Base-by-base conservation (phyloP, 1,140 invertebrate genomes). In the Brachionus rotundiformis region DNA sequence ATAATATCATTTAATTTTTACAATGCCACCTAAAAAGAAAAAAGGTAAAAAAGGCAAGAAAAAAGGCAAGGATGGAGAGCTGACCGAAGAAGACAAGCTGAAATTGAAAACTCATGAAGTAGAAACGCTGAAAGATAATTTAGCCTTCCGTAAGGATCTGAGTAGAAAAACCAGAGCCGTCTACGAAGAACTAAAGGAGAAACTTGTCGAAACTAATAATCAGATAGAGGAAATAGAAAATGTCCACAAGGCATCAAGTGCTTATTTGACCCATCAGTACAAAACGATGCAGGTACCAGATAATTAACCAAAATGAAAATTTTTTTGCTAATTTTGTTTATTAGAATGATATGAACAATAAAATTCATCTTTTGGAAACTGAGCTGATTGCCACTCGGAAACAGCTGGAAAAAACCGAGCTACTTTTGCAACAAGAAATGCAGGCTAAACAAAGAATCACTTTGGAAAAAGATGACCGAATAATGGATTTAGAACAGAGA, bases 231-330 rank as follows among this genome's bases (percentile, higher is more conserved):
- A 79, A 39, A 79, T 79, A 3, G 76, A 79, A 63, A 79, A 63
- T 63, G 59, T 63, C 8, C 76, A 79, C 29, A 79, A 79, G 5
- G 47, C 76, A 5, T 54, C 76, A 11, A 79, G 47, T 23, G 76
- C 76, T 27, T 79, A 79, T 79, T n/a, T 79, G 4, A 79, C 76
- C 0, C 76, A 79, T 79, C 76, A 79, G 25, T 79, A 79, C 47
- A 79, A 79, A 29, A 79, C 44, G 33, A 54, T 79, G 76, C 76
- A 79, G 27, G 68, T 73, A 36, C 2, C 0, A 65, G 27, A 25
- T 27, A 27, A 27, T 65, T 29, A 27, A 39, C 2, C 25, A 23
- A 27, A 23, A 1, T 1, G 10, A 31, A 25, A n/a, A 23, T 39
- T 36, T 68, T 73, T 73, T 73, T n/a, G 11, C 1, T 13, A 23